Base-by-base conservation (phyloP, 2,888 invertebrate genomes). In the Hydrotaea cyrtoneurina region DNA sequence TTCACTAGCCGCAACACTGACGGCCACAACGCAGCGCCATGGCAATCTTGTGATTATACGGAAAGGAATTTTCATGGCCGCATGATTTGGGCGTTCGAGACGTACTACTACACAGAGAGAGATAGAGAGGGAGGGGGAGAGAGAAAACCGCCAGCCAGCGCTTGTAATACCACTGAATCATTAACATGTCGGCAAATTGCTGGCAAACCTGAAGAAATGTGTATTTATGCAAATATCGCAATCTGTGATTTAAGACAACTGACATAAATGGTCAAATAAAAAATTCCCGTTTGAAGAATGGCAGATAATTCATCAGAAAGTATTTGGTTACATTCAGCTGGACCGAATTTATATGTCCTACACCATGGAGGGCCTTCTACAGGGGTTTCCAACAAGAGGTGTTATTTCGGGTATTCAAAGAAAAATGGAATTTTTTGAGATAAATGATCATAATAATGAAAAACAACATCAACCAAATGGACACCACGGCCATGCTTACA, bases 1-100 rank as follows among this genome's bases (percentile, higher is more conserved):
- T 86, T 86, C 86, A 80, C 86, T 83, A 46, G 8, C 69, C 46
- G 46, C 46, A 15, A 69, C 23, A 46, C 15, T 69, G 69, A 21
- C 69, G 46, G 46, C 69, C 3, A 19, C 39, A 43, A 69, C 69
- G 13, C 13, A 46, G 23, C 26, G 15, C 11, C 59, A 26, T 23
- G 23, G 69, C 23, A 8, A 15, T 69, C 13, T 46, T 15, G 23
- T 69, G 69, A 69, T 46, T 46, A 23, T 11, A 21, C 39, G 13
- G 46, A 69, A 69, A 69, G 69, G 69, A 69, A 69, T 69, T 69
- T 69, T 69, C 46, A 69, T 43, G 10, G 46, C 15, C 43, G 69
- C 43, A 43, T 46, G 46, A 26, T 3, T 53, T 57, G 39, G n/a
- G 17, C 46, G 4, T 4, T 31, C 59, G 39, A 21, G 11, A 39